These are phyloP conservation scores for Tichodroma muraria DNA, from an alignment of 2,113 vertebrate genomes.

Conservation along the genomic window DNA sequence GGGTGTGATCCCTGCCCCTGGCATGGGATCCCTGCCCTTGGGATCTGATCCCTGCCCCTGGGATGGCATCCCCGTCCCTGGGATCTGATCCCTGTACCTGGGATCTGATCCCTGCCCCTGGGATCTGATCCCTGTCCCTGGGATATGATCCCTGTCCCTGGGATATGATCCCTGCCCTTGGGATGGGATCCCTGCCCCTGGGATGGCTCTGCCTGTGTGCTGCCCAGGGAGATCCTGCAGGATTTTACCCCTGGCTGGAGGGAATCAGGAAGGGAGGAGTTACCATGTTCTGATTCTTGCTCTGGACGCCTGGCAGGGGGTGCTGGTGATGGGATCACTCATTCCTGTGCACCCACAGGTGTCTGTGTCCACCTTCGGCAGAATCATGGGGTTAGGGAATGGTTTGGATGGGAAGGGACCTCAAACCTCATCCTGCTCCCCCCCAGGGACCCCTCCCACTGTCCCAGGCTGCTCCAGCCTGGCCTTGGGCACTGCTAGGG, in stretches of 20 bases:
- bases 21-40: neutral
- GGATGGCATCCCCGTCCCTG: neutral
- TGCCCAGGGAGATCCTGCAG: neutral
- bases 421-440: accelerated
- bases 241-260: neutral
- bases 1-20: neutral
- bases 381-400: neutral
- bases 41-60: neutral
- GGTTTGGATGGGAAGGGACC: neutral
- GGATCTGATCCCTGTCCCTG: neutral
- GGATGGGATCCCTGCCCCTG: neutral
- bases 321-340: neutral
- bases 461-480: neutral
- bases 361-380: accelerated
- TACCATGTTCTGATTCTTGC: neutral
- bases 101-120: neutral
- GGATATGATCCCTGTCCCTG: neutral
- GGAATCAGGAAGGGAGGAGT: neutral
- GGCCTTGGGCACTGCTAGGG: neutral
- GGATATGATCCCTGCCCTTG: neutral
- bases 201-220: neutral
- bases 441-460: neutral
- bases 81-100: neutral
- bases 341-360: accelerated
- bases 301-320: neutral